phyloP scores from a whole-genome alignment of 2,797 vertebrate genomes.

The Linurgus olivaceus region DNA sequence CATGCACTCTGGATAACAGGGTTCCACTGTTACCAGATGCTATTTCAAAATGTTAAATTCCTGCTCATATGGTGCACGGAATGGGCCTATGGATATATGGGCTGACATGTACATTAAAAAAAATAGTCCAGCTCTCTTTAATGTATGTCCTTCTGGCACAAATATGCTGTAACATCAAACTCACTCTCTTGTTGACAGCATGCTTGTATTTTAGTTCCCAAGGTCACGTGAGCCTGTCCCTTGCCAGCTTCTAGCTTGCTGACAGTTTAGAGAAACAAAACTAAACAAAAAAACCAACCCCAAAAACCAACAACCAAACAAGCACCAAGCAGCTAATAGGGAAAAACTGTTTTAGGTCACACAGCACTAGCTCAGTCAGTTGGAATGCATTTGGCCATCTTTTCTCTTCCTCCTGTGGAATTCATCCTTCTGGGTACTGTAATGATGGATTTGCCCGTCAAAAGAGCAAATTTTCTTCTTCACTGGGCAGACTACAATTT shows the following conservation, averaged over 20 bases:
- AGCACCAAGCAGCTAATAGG: conserved; percentile 12
- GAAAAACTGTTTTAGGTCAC: conserved; percentile 37
- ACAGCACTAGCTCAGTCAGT: conserved; percentile 38
- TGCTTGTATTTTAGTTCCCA: conserved; percentile 38
- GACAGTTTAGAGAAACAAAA: conserved; percentile 35
- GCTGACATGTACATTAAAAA: not conserved
- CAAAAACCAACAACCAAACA: not conserved
- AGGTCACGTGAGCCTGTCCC: not conserved
- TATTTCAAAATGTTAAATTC: not conserved
- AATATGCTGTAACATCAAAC: not conserved
- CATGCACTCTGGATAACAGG: not conserved
- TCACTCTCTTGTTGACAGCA: not conserved
- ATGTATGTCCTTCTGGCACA: not conserved
- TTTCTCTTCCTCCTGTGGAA: conserved; percentile 44
- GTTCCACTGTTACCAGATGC: not conserved
- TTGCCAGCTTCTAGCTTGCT: conserved; percentile 24
- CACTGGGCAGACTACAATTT: conserved; percentile 52
- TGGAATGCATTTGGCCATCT: conserved; percentile 57
- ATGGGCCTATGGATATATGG: not conserved
- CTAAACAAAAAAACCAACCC: not conserved
- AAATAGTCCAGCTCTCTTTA: not conserved
- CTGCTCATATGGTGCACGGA: not conserved
- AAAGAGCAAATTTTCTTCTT: conserved; percentile 64
- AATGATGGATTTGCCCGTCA: conserved; percentile 65
- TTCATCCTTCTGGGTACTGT: conserved; percentile 59